Evolutionary conservation across 2,888 invertebrate genomes (phyloP), one percentile per base, ranked within the genome.

Genomic region (Periphyllus acericola): DNA sequence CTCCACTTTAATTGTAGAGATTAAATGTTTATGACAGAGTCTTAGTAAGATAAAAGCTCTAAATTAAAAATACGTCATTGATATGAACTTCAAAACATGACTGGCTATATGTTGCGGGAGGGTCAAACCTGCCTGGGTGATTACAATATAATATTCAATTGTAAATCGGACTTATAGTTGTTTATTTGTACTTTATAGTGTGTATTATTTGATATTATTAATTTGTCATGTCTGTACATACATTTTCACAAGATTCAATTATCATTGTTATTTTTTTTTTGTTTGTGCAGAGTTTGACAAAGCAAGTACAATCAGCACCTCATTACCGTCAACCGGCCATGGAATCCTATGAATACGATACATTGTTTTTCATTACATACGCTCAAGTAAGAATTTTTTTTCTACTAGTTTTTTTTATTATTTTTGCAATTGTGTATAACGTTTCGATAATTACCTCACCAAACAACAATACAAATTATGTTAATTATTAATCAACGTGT

Each of bases 301-400:
- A 90, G 32, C 89, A 90, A 21, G 89, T 91, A 36, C 89, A 90
- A 60, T 90, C 90, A 32, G 80, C 84, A 34, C 90, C 90, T 40
- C 92, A 92, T 89, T 90, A 91, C 34, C 92, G 93, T 90, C 92
- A 92, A 89, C 93, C 93, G 6, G 92, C 92, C 1, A 90, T 93
- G 89, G 93, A 93, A 89, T 91, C 90, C 74, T 92, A 91, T 82
- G 93, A 92, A 90, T 92, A 93, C 86, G 91, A 92, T 52, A 92
- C 93, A 79, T 91, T 93, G 88, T 94, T 93, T 91, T 94, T 93
- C 90, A 90, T 94, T 21, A 91, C 93, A 1, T 93, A 93, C 90
- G 92, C 93, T 21, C 94, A 94, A 92, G 93, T 93, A 91, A 89
- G 89, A 89, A 55, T 74, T 40, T 71, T 72, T 88, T 72, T 60